Evolutionary conservation across 1,140 invertebrate species (phyloP).

Genomic region (Varroa destructor): DNA sequence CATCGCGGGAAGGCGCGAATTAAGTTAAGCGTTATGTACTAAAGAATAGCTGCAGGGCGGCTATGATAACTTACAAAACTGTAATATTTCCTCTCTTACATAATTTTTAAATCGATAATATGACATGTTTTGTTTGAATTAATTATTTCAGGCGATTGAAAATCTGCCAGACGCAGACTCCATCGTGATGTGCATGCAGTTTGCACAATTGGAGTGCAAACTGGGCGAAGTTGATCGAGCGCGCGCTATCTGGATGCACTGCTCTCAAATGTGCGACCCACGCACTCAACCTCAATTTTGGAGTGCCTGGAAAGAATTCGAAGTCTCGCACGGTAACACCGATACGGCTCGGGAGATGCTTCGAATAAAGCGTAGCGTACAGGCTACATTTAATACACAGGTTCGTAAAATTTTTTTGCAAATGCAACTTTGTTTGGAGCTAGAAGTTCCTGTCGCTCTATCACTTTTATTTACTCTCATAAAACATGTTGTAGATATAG

Average conservation of each 20-base stretch:
- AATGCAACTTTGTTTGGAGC: slow-evolving; percentile 11
- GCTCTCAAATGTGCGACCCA: slow-evolving; percentile 97
- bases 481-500: neutral
- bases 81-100: too few relatives aligned
- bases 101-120: too few relatives aligned
- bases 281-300: slow-evolving; percentile 84
- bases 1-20: too few relatives aligned
- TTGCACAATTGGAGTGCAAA: slow-evolving; percentile 94
- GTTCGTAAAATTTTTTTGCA: slow-evolving; percentile 37
- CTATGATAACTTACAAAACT: too few relatives aligned
- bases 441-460: slow-evolving; percentile 30
- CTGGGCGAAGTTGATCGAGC: slow-evolving; percentile 94
- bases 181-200: slow-evolving; percentile 88
- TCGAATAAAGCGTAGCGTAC: slow-evolving; percentile 88
- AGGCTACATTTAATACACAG: slow-evolving; percentile 91
- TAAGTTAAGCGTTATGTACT: too few relatives aligned
- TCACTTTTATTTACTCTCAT: slow-evolving; percentile 6
- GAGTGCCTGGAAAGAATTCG: slow-evolving; percentile 99
- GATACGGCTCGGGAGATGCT: slow-evolving; percentile 99
- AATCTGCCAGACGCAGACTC: slow-evolving; percentile 74
- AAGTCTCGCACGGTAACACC: slow-evolving; percentile 97
- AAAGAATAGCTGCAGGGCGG: too few relatives aligned
- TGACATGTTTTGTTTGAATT: too few relatives aligned
- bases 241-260: slow-evolving; percentile 90
- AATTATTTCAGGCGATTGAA: slow-evolving; percentile 65